phyloP scores from a whole-genome alignment of 2,888 invertebrate species.

The Spisula subtruncata region DNA sequence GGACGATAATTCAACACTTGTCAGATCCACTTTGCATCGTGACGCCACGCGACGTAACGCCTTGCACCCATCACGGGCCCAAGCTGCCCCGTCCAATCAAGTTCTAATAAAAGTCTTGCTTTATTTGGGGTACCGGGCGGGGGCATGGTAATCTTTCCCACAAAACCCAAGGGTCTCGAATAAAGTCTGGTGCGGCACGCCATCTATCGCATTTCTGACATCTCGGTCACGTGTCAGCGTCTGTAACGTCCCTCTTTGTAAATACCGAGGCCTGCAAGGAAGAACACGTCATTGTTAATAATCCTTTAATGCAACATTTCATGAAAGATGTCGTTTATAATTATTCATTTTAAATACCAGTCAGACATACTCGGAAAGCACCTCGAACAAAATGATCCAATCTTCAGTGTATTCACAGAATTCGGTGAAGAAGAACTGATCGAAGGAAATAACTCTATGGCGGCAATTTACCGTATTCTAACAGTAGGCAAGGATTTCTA shows the following conservation, averaged over 20 bases:
- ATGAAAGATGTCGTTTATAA: neutral
- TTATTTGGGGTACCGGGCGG: constrained; percentile 64
- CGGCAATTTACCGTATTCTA: too few species aligned
- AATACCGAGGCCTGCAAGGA: constrained; percentile 37
- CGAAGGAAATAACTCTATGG: too few species aligned
- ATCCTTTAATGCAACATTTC: neutral
- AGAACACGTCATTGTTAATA: constrained; percentile 7
- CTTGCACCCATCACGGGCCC: constrained; percentile 65
- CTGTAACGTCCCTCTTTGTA: constrained; percentile 55
- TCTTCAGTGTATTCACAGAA: too few species aligned
- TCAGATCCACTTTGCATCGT: constrained; percentile 67
- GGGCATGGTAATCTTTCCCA: constrained; percentile 73
- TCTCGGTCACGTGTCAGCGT: constrained; percentile 65
- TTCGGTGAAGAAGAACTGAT: too few species aligned
- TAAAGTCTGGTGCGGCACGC: constrained; percentile 62
- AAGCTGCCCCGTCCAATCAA: constrained; percentile 70
- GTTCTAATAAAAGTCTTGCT: constrained; percentile 61
- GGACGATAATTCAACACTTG: constrained; percentile 46
- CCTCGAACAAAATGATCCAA: neutral
- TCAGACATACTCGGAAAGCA: neutral
- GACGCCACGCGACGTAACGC: constrained; percentile 67
- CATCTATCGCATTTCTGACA: constrained; percentile 71
- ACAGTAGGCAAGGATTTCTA: too few species aligned
- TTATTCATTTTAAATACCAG: neutral
- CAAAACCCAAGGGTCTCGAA: constrained; percentile 67